A percentile compares a stretch with the other conserved stretches of the same genome.
Evolutionary conservation across 2,113 vertebrate genomes (phyloP).

Genomic region (Microcebus murinus): DNA sequence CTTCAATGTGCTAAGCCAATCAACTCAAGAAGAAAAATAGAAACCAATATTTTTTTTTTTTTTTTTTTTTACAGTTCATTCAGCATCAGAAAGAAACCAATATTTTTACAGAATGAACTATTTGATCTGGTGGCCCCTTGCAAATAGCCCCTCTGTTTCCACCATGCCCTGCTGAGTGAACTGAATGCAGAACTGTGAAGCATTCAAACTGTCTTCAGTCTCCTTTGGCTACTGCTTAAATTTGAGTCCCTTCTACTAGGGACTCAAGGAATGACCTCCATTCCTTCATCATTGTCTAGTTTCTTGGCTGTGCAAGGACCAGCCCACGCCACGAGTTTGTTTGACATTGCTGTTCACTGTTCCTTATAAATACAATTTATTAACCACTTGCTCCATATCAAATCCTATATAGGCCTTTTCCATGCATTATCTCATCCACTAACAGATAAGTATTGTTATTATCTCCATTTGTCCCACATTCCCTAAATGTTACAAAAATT

Average conservation of each 20-base stretch:
- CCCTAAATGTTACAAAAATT: neutral
- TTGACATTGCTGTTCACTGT: neutral
- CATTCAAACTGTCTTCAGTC: neutral
- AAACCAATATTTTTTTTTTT: neutral
- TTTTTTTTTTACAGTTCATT: no score
- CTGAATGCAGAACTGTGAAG: neutral
- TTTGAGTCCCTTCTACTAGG: neutral
- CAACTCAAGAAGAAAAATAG: neutral
- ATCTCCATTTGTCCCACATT: neutral
- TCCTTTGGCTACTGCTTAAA: neutral
- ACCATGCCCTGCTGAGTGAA: fast-evolving
- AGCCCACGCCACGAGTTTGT: no score
- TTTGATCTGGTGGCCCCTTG: neutral
- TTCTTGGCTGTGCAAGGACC: neutral
- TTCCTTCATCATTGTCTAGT: neutral
- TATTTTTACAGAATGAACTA: neutral
- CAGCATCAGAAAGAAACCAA: no score
- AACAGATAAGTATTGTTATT: neutral
- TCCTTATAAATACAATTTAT: neutral
- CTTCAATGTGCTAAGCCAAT: neutral
- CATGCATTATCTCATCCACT: neutral
- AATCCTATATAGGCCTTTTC: neutral
- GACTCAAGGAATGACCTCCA: neutral
- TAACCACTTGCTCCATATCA: neutral
- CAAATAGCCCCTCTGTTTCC: neutral